phyloP scores from a whole-genome alignment of 2,888 invertebrate species.

The Tetragnatha montana region DNA sequence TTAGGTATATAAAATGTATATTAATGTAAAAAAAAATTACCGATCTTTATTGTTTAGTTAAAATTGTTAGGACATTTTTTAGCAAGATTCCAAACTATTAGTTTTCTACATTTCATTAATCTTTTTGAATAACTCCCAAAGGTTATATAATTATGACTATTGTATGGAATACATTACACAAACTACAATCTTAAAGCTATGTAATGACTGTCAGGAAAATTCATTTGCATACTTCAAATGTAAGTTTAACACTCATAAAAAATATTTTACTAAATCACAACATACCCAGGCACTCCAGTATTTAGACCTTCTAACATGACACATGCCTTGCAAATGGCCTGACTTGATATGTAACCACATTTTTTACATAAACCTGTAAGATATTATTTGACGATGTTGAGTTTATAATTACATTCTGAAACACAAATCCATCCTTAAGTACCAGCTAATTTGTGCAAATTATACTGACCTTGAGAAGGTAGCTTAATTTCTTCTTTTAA shows the following conservation, averaged over 20 bases:
- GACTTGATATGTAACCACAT: slow-evolving; percentile 91
- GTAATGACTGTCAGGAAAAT: too few species aligned
- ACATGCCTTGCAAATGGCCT: slow-evolving; percentile 97
- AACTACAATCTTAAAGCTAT: too few species aligned
- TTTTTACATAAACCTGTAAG: slow-evolving; percentile 82
- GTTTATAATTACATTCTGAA: not conserved
- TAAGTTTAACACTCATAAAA: not conserved
- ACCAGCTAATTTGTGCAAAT: not conserved
- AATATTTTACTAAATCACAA: slow-evolving; percentile 80
- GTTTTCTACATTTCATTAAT: too few species aligned
- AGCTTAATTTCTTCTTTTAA: slow-evolving; percentile 88
- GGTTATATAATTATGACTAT: not conserved
- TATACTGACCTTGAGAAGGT: slow-evolving; percentile 81
- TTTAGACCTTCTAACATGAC: slow-evolving; percentile 96
- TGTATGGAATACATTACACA: not conserved
- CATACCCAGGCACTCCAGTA: slow-evolving; percentile 88
- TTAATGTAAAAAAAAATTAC: too few species aligned
- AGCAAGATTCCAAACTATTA: too few species aligned
- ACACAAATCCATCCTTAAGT: not conserved
- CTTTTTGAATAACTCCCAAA: not conserved
- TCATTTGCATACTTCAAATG: not conserved
- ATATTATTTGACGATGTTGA: not conserved
- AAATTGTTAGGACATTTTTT: too few species aligned
- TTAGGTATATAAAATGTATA: too few species aligned
- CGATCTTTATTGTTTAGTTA: too few species aligned